These are phyloP conservation scores for Cremastinae sp. DNA, from an alignment of 2,888 invertebrate species.

Conservation along the genomic window DNA sequence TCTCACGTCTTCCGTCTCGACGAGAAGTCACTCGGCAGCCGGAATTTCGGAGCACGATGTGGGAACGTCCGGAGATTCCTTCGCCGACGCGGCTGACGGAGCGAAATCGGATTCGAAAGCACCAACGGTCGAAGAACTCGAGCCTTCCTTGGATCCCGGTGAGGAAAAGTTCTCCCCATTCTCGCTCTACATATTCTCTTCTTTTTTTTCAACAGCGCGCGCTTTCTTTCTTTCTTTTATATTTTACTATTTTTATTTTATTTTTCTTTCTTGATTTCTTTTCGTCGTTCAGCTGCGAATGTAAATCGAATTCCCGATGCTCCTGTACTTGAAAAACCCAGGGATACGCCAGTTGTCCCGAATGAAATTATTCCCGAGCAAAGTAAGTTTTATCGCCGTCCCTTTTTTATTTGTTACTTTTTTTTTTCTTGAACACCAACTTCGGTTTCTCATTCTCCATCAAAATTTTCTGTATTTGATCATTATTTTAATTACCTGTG, in stretches of 20 bases:
- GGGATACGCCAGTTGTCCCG: conserved; percentile 65
- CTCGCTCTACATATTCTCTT: conserved; percentile 36
- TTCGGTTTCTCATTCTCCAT: no score
- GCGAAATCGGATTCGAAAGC: conserved; percentile 68
- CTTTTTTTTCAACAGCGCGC: not conserved
- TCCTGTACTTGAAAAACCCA: conserved; percentile 59
- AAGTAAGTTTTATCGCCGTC: conserved; percentile 70
- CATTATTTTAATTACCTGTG: no score
- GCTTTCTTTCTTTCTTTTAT: conserved; percentile 20
- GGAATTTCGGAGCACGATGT: not conserved
- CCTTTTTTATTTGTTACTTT: not conserved
- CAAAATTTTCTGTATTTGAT: no score
- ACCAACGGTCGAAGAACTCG: conserved; percentile 71
- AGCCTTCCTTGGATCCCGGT: conserved; percentile 75
- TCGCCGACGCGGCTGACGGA: conserved; percentile 38
- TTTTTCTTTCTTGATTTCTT: conserved; percentile 62
- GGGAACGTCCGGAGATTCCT: conserved; percentile 17
- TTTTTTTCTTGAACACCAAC: no score
- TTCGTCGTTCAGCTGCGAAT: conserved; percentile 63
- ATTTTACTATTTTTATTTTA: conserved; percentile 36
- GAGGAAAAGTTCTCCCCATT: conserved; percentile 53
- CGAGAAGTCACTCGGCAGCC: conserved; percentile 23
- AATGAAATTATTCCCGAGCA: conserved; percentile 68
- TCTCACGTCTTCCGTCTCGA: not conserved
- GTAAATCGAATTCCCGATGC: conserved; percentile 60